phyloP scores from a whole-genome alignment of 2,888 invertebrate genomes.

The Hoplodrina blanda region DNA sequence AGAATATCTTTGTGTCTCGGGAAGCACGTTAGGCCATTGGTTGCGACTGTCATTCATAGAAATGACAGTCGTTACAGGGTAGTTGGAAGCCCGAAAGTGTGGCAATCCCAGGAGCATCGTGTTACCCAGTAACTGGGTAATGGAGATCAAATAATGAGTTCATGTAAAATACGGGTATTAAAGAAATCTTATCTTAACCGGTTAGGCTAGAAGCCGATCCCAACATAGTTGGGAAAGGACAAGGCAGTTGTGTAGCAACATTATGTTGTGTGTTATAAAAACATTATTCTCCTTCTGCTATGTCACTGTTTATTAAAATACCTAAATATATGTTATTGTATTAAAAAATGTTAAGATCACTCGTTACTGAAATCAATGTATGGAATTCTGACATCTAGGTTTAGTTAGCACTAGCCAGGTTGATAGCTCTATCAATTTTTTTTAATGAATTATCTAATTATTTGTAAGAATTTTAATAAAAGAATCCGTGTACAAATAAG shows the following conservation, averaged over 20 bases:
- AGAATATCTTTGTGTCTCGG: not conserved
- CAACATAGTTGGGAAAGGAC: not conserved
- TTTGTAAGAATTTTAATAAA: constrained; percentile 19
- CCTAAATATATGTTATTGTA: not conserved
- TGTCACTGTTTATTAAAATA: not conserved
- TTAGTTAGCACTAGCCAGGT: not conserved
- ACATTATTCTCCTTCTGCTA: not conserved
- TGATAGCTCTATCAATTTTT: not conserved
- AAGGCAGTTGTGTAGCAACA: not conserved
- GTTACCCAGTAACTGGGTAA: not conserved
- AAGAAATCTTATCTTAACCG: not conserved
- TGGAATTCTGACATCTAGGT: constrained; percentile 8
- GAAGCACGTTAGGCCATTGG: not conserved
- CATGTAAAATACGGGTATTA: not conserved
- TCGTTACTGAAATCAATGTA: constrained; percentile 19
- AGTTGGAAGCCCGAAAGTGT: too few species aligned
- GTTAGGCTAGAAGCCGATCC: not conserved
- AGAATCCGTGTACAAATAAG: constrained; percentile 7
- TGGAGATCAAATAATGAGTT: not conserved
- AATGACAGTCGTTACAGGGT: too few species aligned
- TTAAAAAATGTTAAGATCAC: constrained; percentile 3
- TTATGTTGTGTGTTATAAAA: not conserved
- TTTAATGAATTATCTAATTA: not conserved
- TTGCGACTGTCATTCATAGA: too few species aligned
- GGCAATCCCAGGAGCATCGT: not conserved